Conservation (phyloP, 2,888 invertebrate genomes). For the Apodemia mormo region DNA sequence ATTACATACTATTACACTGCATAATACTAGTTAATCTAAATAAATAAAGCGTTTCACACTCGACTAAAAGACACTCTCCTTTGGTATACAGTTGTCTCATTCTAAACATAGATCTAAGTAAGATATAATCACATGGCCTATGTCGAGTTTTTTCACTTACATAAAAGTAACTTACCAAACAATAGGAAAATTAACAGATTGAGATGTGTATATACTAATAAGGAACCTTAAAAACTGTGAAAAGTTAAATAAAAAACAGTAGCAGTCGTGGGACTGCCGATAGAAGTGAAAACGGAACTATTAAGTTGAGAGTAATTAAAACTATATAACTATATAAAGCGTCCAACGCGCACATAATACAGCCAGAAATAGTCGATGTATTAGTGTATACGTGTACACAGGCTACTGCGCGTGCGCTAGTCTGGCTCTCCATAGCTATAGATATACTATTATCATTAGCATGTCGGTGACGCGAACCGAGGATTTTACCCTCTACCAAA, state of each 20-base stretch:
- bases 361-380: too few relatives aligned
- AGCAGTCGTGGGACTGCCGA: too few relatives aligned
- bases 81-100: conserved; percentile 73
- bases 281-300: too few relatives aligned
- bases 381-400: too few relatives aligned
- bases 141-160: conserved; percentile 6
- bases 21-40: conserved; percentile 48
- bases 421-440: too few relatives aligned
- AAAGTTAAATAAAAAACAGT: background rate
- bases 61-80: conserved; percentile 76
- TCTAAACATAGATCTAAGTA: conserved; percentile 25
- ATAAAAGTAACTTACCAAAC: background rate
- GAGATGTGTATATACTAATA: background rate
- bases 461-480: too few relatives aligned
- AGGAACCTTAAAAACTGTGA: background rate
- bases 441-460: too few relatives aligned
- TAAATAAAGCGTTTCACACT: conserved; percentile 80
- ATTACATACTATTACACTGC: conserved; percentile 12
- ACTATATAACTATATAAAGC: too few relatives aligned
- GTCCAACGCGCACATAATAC: too few relatives aligned
- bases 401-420: too few relatives aligned
- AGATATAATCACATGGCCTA: conserved; percentile 13
- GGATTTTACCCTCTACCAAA: too few relatives aligned
- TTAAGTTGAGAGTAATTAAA: too few relatives aligned
- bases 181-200: background rate